Conservation (phyloP, 2,888 invertebrate species). For the Miltochrista miniata region DNA sequence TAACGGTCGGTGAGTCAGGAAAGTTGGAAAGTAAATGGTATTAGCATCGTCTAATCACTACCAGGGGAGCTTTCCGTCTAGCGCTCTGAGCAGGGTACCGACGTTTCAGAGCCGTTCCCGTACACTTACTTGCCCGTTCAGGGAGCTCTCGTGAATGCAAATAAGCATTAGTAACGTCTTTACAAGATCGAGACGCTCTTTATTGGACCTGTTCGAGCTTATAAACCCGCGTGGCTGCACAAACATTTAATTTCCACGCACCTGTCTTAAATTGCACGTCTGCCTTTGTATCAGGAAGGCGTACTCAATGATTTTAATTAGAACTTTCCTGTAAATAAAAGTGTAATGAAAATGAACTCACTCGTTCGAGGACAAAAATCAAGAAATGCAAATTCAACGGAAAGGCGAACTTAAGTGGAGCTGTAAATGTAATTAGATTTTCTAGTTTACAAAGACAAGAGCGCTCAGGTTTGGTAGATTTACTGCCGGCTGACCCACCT, state of each 20-base stretch:
- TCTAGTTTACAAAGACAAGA: slow-evolving; percentile 82
- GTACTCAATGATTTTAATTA: slow-evolving; percentile 36
- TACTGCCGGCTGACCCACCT: slow-evolving; percentile 80
- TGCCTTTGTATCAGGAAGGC: slow-evolving; percentile 27
- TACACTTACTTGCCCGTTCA: slow-evolving; percentile 72
- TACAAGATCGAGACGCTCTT: slow-evolving; percentile 76
- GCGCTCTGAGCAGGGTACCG: slow-evolving; percentile 56
- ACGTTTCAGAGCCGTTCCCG: slow-evolving; percentile 62
- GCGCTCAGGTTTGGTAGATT: slow-evolving; percentile 81
- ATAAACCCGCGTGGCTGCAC: slow-evolving; percentile 60
- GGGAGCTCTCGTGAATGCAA: slow-evolving; percentile 80
- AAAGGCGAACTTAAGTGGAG: slow-evolving; percentile 74
- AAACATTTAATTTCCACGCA: slow-evolving; percentile 59
- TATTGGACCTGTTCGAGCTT: slow-evolving; percentile 74
- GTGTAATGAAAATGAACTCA: slow-evolving; percentile 48
- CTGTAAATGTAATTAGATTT: slow-evolving; percentile 83
- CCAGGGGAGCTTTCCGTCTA: slow-evolving; percentile 75
- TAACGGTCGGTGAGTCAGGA: slow-evolving; percentile 76
- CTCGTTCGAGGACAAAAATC: slow-evolving; percentile 63
- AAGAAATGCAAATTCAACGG: slow-evolving; percentile 75
- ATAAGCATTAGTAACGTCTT: slow-evolving; percentile 80
- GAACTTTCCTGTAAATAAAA: slow-evolving; percentile 36
- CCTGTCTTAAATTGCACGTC: slow-evolving; percentile 42
- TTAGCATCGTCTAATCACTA: slow-evolving; percentile 82
- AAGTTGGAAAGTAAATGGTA: slow-evolving; percentile 82